Evolutionary conservation across 2,888 invertebrate species (phyloP).

Genomic region (Drosophila lutescens): DNA sequence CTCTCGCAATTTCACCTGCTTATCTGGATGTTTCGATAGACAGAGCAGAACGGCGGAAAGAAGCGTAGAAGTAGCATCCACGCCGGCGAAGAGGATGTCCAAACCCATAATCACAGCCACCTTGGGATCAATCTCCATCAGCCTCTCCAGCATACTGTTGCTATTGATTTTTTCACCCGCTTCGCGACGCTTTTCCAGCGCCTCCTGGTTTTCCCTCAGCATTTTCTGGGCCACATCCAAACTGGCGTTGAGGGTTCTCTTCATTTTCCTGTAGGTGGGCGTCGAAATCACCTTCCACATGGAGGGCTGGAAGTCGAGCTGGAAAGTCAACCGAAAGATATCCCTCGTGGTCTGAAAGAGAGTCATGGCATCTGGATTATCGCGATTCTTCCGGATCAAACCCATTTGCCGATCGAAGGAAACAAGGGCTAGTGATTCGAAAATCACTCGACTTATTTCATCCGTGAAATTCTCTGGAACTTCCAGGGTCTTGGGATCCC

Average conservation of each 20-base stretch:
- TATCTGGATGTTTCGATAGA: constrained; percentile 87
- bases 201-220: constrained; percentile 76
- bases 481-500: constrained; percentile 69
- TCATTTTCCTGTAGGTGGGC: constrained; percentile 71
- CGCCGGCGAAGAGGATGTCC: constrained; percentile 89
- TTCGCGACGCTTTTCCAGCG: constrained; percentile 23
- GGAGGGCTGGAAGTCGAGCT: constrained; percentile 81
- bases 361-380: constrained; percentile 63
- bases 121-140: constrained; percentile 86
- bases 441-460: constrained; percentile 86
- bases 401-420: constrained; percentile 83
- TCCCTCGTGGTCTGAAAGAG: constrained; percentile 63
- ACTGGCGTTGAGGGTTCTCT: constrained; percentile 62
- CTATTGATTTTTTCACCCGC: constrained; percentile 63
- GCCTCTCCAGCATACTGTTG: constrained; percentile 87
- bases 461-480: constrained; percentile 85
- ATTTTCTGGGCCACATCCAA: constrained; percentile 72
- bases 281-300: constrained; percentile 79
- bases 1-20: constrained; percentile 87
- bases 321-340: constrained; percentile 44
- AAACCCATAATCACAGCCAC: constrained; percentile 88
- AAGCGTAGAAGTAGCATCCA: constrained; percentile 85
- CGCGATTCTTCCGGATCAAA: constrained; percentile 62
- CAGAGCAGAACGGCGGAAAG: constrained; percentile 84
- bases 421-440: constrained; percentile 85